phyloP scores from a whole-genome alignment of 2,797 vertebrate species.

The Antrozous pallidus region DNA sequence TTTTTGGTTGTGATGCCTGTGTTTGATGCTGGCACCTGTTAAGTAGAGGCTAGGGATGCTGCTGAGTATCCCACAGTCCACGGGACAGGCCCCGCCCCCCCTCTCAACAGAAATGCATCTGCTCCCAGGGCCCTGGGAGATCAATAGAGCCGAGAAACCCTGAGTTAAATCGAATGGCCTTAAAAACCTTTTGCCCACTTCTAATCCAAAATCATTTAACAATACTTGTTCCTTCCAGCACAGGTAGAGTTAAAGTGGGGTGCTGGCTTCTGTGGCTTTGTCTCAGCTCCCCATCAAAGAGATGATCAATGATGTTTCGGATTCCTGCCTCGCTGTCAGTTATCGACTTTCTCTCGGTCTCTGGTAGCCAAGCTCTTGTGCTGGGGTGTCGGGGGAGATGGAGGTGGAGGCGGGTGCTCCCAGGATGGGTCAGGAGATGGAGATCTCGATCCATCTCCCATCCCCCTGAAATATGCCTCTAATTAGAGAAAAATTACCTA shows the following conservation, averaged over 20 bases:
- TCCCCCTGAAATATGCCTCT: conserved; percentile 58
- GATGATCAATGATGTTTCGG: conserved; percentile 86
- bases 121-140: neutral
- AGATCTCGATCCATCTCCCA: conserved; percentile 24
- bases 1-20: neutral
- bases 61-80: neutral
- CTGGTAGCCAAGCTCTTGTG: conserved; percentile 78
- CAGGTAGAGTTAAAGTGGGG: conserved; percentile 58
- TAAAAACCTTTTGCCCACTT: neutral
- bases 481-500: conserved; percentile 47
- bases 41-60: neutral
- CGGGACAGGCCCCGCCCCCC: rapidly evolving
- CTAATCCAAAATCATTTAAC: neutral
- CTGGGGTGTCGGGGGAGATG: neutral
- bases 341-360: conserved; percentile 85
- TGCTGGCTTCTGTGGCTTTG: conserved; percentile 68
- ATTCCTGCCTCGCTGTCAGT: conserved; percentile 87
- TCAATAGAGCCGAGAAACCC: neutral
- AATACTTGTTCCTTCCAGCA: neutral
- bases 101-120: neutral
- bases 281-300: conserved; percentile 82
- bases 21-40: neutral
- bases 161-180: neutral
- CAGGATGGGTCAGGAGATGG: neutral
- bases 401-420: neutral